Evolutionary conservation across 2,888 invertebrate genomes (phyloP), one percentile per base, ranked within the genome.

Genomic region (Pardosa pseudoannulata): DNA sequence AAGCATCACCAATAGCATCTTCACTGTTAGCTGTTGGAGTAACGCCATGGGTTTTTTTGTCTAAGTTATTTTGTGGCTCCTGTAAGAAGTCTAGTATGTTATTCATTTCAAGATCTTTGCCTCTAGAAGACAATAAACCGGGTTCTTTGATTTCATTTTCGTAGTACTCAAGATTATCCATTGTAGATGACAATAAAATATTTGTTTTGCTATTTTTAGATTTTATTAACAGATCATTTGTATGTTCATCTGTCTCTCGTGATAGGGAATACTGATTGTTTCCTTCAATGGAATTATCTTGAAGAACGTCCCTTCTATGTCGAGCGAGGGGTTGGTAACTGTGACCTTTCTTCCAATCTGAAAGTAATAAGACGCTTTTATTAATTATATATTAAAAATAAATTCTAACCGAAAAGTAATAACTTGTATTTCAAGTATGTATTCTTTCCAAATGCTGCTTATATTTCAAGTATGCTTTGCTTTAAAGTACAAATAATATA

Each of bases 291-390:
- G 27, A 27, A 7, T 31, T 29, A 7, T 0, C 36, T 5, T 62
- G n/a, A 6, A 28, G 27, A 0, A 41, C 19, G 16, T 64, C 32
- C 46, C 85, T 79, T 74, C 32, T 56, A n/a, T 74, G 85, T 23
- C 85, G 74, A 0, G 79, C 39, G 0, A 86, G 50, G 0, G 28
- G 85, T 79, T 86, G 85, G 19, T 86, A 86, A 36, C 73, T 79
- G 32, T 86, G 74, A 11, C 74, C 64, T 70, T 74, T 79, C 29
- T 39, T 79, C 70, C 79, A 79, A 79, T 79, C 85, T 85, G 41
- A 23, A 68, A 36, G 2, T 1, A 39, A n/a, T n/a, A n/a, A n/a
- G n/a, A n/a, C n/a, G n/a, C n/a, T n/a, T n/a, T n/a, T n/a, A n/a
- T n/a, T n/a, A n/a, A n/a, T n/a, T n/a, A n/a, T n/a, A n/a, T n/a